These are phyloP conservation scores for Caerostris darwini DNA, from an alignment of 1,140 invertebrate species.

Conservation along the genomic window DNA sequence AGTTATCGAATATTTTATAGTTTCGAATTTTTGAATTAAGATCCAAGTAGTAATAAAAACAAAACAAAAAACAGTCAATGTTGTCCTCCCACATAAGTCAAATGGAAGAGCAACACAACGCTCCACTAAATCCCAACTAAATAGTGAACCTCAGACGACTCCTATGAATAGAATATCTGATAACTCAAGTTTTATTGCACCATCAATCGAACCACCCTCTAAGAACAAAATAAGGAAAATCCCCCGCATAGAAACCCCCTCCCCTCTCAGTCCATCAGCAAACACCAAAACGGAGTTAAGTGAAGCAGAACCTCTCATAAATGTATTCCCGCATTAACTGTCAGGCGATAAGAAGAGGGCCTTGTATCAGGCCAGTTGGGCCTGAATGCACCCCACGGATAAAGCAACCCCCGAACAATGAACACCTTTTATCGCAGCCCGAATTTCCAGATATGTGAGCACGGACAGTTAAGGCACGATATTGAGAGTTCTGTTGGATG, in stretches of 20 bases:
- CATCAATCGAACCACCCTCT: not conserved
- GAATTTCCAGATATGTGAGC: slow-evolving; percentile 31
- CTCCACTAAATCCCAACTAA: not conserved
- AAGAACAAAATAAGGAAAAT: not conserved
- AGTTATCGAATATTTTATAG: too few species aligned
- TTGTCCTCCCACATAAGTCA: too few species aligned
- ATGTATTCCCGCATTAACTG: slow-evolving; percentile 40
- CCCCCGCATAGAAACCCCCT: slow-evolving; percentile 22
- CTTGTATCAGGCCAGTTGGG: slow-evolving; percentile 36
- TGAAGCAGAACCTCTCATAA: slow-evolving; percentile 24
- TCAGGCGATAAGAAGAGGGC: slow-evolving; percentile 47
- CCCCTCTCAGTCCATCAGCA: not conserved
- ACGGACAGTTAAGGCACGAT: slow-evolving; percentile 23
- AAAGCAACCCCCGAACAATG: slow-evolving; percentile 24
- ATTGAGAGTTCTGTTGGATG: slow-evolving; percentile 28
- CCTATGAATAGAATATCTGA: not conserved
- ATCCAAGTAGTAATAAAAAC: too few species aligned
- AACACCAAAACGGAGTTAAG: slow-evolving; percentile 27
- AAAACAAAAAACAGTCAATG: too few species aligned
- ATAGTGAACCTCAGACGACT: not conserved
- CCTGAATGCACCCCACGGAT: slow-evolving; percentile 37
- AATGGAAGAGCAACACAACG: too few species aligned
- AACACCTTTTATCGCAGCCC: slow-evolving; percentile 30
- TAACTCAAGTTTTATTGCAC: not conserved
- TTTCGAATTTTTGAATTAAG: too few species aligned